Conservation (phyloP, 2,888 invertebrate genomes). For the Seira ritae region DNA sequence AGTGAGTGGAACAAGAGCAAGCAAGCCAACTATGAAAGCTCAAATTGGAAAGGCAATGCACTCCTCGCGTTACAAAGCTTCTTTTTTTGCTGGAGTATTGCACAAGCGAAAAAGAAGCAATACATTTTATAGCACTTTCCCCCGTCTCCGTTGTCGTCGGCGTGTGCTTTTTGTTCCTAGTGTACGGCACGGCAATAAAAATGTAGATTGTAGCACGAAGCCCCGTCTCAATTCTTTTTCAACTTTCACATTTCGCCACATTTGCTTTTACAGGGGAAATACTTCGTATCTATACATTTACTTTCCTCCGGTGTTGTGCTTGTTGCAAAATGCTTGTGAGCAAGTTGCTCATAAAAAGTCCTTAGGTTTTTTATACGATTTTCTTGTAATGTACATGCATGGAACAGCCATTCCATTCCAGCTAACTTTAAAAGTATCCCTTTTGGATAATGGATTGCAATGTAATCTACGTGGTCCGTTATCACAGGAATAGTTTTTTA, state of each 20-base stretch:
- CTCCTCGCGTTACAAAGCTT: conserved; percentile 13
- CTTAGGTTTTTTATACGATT: conserved; percentile 8
- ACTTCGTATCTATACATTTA: background rate
- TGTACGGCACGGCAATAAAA: conserved; percentile 25
- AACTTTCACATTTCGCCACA: conserved; percentile 55
- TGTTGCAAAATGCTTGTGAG: conserved; percentile 33
- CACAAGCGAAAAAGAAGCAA: no score
- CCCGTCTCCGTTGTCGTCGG: background rate
- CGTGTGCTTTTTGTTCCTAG: background rate
- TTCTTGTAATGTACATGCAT: background rate
- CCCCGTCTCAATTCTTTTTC: conserved; percentile 39
- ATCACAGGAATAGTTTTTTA: background rate
- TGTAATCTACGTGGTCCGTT: conserved; percentile 11
- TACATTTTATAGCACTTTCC: conserved; percentile 27
- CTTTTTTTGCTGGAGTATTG: conserved; percentile 24
- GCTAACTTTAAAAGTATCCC: background rate
- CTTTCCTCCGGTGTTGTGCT: conserved; percentile 6
- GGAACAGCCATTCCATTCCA: background rate
- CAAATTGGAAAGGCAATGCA: conserved; percentile 4
- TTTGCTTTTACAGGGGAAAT: background rate
- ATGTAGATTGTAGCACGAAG: conserved; percentile 39
- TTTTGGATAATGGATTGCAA: conserved; percentile 11
- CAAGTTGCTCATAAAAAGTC: conserved; percentile 29
- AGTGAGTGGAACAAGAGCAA: conserved; percentile 10
- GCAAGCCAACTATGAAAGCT: conserved; percentile 36